Evolutionary conservation across 2,797 vertebrate genomes (phyloP).

Genomic region (Streptopelia turtur): DNA sequence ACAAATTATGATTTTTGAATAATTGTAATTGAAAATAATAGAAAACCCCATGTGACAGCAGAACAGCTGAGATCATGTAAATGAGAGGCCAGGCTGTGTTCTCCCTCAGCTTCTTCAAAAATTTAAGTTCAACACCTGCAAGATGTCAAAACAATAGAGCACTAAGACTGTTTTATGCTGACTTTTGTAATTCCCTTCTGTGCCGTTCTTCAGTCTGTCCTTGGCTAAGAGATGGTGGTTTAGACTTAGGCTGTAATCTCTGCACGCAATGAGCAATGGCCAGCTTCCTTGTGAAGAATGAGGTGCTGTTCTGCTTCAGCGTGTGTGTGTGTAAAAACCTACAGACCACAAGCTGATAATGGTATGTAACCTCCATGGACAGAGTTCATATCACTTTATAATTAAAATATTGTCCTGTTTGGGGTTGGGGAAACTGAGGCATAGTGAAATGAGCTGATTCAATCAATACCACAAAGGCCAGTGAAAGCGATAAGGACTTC

Average conservation of each 20-base stretch:
- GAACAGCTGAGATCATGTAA: neutral
- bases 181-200: neutral
- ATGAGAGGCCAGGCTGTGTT: neutral
- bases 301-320: neutral
- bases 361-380: rapidly evolving
- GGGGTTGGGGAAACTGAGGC: neutral
- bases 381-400: neutral
- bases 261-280: neutral
- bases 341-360: neutral
- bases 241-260: neutral
- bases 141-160: neutral
- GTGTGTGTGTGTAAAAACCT: neutral
- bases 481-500: neutral
- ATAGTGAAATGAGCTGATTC: neutral
- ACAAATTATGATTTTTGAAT: neutral
- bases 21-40: neutral
- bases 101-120: neutral
- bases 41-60: neutral
- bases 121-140: neutral
- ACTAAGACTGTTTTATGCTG: neutral
- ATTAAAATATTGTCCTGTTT: neutral
- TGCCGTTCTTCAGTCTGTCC: neutral
- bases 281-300: neutral
- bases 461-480: neutral
- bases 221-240: neutral